Evolutionary conservation across 2,113 vertebrate genomes (phyloP), one percentile per base, ranked within the genome.

Genomic region (Sinocyclocheilus anophthalmus): DNA sequence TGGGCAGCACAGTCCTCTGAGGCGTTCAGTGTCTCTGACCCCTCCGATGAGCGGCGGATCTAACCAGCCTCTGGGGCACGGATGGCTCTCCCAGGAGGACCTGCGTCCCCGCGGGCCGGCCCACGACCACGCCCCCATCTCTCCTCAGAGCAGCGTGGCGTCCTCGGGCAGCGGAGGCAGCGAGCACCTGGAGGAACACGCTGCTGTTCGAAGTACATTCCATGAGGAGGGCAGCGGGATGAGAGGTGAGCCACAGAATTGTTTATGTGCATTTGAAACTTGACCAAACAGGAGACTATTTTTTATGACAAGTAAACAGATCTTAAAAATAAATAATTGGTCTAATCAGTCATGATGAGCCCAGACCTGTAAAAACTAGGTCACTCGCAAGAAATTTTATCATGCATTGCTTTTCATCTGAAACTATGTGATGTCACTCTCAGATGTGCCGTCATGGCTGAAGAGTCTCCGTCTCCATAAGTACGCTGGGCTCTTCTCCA

Each of bases 81-180:
- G 97, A 93, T 99, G 98, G 98, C 96, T 99, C 95, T 99, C 98
- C 92, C 98, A 99, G 94, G 98, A 99, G 95, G 98, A 99, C 93
- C 96, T 99, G 89, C 95, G 97, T 90, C 96, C 94, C 87, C 95
- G 97, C 93, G 97, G 96, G 93, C 94, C 96, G 39, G 95, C 97
- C 92, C 96, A 95, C 76, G 97, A 99, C 93, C 98, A 99, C 90
- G 98, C 97, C 83, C 98, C 98, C 89, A 96, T 99, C 88, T 99
- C 98, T 83, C 98, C 98, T 91, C 98, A 99, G 96, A 99, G 98
- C 95, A 99, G 98, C 94, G 96, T 99, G 91, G 98, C 98, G 87
- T 99, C 98, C 91, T 99, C 98, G 20, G 98, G 98, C 93, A 99
- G 98, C 88, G 98, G 98, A 88, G 97, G 98, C 94, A 99, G 98